Percentiles rank a stretch among this genome's conserved stretches.
Evolutionary conservation across 2,113 vertebrate species (phyloP).

Genomic region (Tauraco erythrolophus): DNA sequence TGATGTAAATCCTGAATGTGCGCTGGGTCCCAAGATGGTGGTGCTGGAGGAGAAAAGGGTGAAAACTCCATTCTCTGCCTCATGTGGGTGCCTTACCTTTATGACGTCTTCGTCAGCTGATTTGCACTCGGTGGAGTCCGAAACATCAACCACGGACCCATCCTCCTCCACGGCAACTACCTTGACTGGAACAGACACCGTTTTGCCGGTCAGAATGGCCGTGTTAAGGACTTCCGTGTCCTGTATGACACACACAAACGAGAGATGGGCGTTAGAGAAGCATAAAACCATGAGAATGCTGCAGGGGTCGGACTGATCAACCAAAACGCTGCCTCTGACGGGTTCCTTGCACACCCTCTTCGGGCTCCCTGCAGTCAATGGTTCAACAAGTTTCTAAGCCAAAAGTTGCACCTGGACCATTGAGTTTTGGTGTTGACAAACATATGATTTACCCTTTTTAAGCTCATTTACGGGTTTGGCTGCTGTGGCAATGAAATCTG

Average conservation of each 20-base stretch:
- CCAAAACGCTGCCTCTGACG: background rate
- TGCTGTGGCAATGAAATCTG: background rate
- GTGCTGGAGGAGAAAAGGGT: no score
- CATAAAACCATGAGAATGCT: accelerated
- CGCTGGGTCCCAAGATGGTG: accelerated
- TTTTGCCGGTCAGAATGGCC: slow-evolving; percentile 77
- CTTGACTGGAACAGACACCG: slow-evolving; percentile 73
- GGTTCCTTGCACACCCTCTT: background rate
- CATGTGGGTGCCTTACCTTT: slow-evolving; percentile 52
- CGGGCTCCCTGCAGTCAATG: accelerated
- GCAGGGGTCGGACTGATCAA: background rate
- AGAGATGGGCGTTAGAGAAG: accelerated
- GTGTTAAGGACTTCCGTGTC: slow-evolving; percentile 80
- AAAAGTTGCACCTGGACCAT: background rate
- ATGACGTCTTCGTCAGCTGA: slow-evolving; percentile 78
- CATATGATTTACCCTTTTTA: accelerated
- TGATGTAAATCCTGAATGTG: background rate
- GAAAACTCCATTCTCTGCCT: accelerated
- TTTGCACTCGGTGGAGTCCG: slow-evolving; percentile 70
- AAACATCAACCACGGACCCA: slow-evolving; percentile 73
- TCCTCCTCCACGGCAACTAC: slow-evolving; percentile 78
- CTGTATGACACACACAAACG: slow-evolving; percentile 34
- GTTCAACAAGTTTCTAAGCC: background rate
- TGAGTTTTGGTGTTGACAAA: background rate
- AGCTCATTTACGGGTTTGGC: background rate